Evolutionary conservation across 2,888 invertebrate genomes (phyloP), one percentile per base, ranked within the genome.

Genomic region (Harpalus rubripes): DNA sequence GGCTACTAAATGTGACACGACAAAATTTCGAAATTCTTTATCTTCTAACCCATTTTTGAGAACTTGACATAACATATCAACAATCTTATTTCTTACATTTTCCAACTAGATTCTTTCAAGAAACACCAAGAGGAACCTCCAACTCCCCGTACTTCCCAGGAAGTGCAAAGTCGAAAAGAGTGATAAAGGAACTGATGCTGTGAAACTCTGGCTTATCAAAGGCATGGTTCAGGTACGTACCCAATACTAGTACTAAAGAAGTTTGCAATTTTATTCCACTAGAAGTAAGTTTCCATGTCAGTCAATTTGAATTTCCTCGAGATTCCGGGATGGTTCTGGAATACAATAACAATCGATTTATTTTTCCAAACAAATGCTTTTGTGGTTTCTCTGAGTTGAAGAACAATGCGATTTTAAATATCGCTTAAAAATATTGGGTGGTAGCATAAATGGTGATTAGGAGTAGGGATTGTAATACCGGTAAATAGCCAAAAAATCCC

Each of bases 201-300:
- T 90, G 65, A 90, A 90, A 87, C 88, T 90, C 83, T 91, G 91
- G 90, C 87, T 91, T 10, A 88, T 90, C 86, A 90, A 89, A 86
- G 90, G 90, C 74, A 90, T 89, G 87, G 89, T 89, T 81, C 88
- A 90, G 89, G 90, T 89, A 86, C 18, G 72, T 74, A 44, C 72
- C 41, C 18, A 59, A 5, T 59, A 63, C 7, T 63, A 26, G 4
- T 12, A n/a, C 39, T 41, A 68, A 26, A 63, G 12, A 63, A 68
- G n/a, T 68, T 68, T 68, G 39, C n/a, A 7, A 7, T 32, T 65
- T 68, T 68, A 68, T 68, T 39, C 68, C 4, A 1, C 10, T 26
- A 10, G 39, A 68, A 68, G 68, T 39, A 32, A 39, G 32, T 68
- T 68, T 68, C 68, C 68, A n/a, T 68, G 68, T 39, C 68, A 68